Evolutionary conservation across 2,797 vertebrate species (phyloP).

Genomic region (Enteromius unitaeniatus): DNA sequence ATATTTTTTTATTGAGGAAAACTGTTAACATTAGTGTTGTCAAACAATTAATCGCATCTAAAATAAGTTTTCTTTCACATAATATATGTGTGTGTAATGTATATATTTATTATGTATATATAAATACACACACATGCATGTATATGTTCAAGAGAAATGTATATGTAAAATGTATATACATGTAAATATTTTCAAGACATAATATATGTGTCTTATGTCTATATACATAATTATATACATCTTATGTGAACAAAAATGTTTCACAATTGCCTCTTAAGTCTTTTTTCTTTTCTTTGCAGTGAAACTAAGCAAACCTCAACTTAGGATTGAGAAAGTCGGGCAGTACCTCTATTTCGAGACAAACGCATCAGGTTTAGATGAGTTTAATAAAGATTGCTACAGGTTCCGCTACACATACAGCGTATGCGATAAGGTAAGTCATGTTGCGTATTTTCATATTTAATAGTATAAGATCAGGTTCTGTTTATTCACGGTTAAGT

Average conservation of each 20-base stretch:
- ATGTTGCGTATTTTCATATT: background rate
- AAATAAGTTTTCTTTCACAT: too few species aligned
- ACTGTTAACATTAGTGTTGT: too few species aligned
- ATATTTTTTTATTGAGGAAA: too few species aligned
- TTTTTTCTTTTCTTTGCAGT: constrained; percentile 3
- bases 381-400: background rate
- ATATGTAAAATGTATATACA: too few species aligned
- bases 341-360: background rate
- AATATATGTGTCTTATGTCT: too few species aligned
- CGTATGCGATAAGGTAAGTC: constrained; percentile 7
- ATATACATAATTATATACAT: too few species aligned
- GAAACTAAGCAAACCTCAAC: constrained; percentile 7
- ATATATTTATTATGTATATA: too few species aligned
- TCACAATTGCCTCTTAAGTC: background rate
- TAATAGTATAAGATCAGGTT: background rate
- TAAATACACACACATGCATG: too few species aligned
- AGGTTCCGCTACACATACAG: background rate
- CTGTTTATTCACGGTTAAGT: background rate
- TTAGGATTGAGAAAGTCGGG: background rate
- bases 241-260: background rate
- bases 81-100: too few species aligned
- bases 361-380: background rate
- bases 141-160: too few species aligned
- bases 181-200: too few species aligned
- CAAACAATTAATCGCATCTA: too few species aligned